phyloP scores from a whole-genome alignment of 2,888 invertebrate species.

The Phrixothrix hirtus region DNA sequence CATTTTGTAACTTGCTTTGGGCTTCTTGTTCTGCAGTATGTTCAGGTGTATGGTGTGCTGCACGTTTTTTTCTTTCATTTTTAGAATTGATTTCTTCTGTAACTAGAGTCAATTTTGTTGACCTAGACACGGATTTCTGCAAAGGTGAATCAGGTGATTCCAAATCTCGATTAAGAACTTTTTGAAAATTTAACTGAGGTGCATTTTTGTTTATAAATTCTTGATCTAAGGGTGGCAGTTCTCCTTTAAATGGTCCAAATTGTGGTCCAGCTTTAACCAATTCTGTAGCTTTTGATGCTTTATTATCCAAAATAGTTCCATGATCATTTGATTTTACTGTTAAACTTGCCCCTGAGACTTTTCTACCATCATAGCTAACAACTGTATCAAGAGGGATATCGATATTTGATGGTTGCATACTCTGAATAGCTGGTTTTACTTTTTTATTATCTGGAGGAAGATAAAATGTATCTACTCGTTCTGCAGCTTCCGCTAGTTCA shows the following conservation, averaged over 20 bases:
- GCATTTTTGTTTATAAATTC: conserved; percentile 53
- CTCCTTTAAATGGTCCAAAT: conserved; percentile 74
- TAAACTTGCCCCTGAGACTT: conserved; percentile 68
- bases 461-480: conserved; percentile 72
- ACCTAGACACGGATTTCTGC: conserved; percentile 31
- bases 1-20: conserved; percentile 23
- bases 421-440: conserved; percentile 38
- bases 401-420: conserved; percentile 51
- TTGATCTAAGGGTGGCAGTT: conserved; percentile 66
- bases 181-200: conserved; percentile 47
- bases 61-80: conserved; percentile 40
- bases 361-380: conserved; percentile 77
- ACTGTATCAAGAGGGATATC: conserved; percentile 62
- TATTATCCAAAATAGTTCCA: conserved; percentile 42
- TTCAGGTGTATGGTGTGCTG: conserved; percentile 47
- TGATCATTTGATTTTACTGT: conserved; percentile 51
- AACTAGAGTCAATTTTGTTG: conserved; percentile 57
- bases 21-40: conserved; percentile 37
- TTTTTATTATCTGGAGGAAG: conserved; percentile 69
- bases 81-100: conserved; percentile 39
- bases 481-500: conserved; percentile 70
- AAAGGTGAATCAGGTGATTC: conserved; percentile 41
- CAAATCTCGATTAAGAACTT: conserved; percentile 47
- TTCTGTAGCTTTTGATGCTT: conserved; percentile 61
- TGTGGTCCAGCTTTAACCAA: conserved; percentile 69